phyloP scores from a whole-genome alignment of 1,140 invertebrate genomes.

The Drosophila micromelanica region DNA sequence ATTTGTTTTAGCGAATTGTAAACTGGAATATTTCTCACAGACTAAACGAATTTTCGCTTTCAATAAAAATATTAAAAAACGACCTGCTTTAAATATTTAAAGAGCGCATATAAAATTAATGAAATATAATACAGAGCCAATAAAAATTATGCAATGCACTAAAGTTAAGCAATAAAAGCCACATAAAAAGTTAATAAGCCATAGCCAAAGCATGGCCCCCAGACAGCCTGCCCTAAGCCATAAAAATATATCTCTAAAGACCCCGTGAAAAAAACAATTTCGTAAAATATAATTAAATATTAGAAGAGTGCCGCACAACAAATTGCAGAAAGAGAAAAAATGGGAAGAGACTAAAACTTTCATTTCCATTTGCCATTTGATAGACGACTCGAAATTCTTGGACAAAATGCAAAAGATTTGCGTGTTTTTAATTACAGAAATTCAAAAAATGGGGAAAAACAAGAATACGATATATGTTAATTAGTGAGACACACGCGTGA shows the following conservation, averaged over 20 bases:
- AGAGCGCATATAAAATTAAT: conserved; percentile 4
- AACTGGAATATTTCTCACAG: conserved; percentile 31
- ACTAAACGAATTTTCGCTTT: conserved; percentile 49
- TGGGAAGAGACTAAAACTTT: conserved; percentile 44
- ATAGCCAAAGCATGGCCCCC: not conserved
- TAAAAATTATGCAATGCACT: conserved; percentile 15
- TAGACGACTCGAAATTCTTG: conserved; percentile 37
- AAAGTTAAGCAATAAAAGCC: not conserved
- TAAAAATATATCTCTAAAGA: not conserved
- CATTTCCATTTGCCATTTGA: conserved; percentile 36
- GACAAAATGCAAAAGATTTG: conserved; percentile 36
- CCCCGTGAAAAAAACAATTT: not conserved
- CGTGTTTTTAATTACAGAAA: conserved; percentile 52
- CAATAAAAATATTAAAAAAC: conserved; percentile 23
- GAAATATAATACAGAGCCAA: not conserved
- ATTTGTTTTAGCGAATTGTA: conserved; percentile 38
- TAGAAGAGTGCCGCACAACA: not conserved
- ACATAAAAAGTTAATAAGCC: conserved; percentile 3
- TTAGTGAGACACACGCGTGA: conserved; percentile 40
- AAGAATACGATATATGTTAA: conserved; percentile 46
- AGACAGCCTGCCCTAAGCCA: not conserved
- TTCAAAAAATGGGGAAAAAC: conserved; percentile 26
- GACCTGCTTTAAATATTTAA: not conserved
- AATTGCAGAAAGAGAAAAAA: conserved; percentile 5
- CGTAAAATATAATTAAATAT: conserved; percentile 6